Conservation (phyloP, 2,888 invertebrate species). For the Danaus chrysippus region DNA sequence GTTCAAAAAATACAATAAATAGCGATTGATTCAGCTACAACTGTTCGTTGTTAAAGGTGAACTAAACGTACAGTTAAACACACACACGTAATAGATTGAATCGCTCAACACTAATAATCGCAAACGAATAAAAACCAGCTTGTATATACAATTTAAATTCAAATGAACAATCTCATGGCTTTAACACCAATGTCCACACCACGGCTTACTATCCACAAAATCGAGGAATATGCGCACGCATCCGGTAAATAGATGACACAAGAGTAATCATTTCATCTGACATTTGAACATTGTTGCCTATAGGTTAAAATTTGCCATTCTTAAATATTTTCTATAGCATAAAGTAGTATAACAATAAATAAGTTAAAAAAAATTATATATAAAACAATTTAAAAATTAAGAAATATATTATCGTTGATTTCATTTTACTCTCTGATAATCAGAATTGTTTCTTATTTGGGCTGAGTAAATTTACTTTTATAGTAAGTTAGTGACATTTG, state of each 20-base stretch:
- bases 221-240: slow-evolving; percentile 48
- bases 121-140: slow-evolving; percentile 33
- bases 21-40: slow-evolving; percentile 47
- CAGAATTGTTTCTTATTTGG: neutral
- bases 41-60: slow-evolving; percentile 35
- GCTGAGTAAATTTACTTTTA: neutral
- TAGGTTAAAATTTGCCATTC: neutral
- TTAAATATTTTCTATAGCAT: neutral
- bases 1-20: slow-evolving; percentile 47
- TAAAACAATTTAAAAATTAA: too few relatives aligned
- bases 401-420: too few relatives aligned
- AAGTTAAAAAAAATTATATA: too few relatives aligned
- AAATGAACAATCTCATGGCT: slow-evolving; percentile 35
- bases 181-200: slow-evolving; percentile 37
- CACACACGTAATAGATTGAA: slow-evolving; percentile 32
- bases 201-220: slow-evolving; percentile 39
- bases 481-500: slow-evolving; percentile 4
- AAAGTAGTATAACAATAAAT: neutral
- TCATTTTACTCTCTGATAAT: too few relatives aligned
- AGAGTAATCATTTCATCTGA: slow-evolving; percentile 24
- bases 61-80: slow-evolving; percentile 30
- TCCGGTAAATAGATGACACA: slow-evolving; percentile 32
- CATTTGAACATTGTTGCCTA: slow-evolving; percentile 31
- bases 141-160: slow-evolving; percentile 33
- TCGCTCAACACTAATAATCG: slow-evolving; percentile 38